These are phyloP conservation scores for Tenthredo scrophulariae DNA, from an alignment of 2,888 invertebrate genomes.

Conservation along the genomic window DNA sequence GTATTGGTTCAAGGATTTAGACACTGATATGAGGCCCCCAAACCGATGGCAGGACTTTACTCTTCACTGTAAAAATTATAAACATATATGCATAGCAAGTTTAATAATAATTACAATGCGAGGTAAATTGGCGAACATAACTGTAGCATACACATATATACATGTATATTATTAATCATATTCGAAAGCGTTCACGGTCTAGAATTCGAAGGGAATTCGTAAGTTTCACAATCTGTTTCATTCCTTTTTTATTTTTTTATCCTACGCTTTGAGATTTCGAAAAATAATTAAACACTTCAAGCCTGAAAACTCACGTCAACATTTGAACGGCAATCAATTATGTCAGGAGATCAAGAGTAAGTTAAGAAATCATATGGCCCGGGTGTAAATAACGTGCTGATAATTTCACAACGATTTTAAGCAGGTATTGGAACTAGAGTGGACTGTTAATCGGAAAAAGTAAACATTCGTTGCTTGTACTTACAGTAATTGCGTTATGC, in stretches of 20 bases:
- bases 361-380: neutral
- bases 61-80: neutral
- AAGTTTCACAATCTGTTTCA: neutral
- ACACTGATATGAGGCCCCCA: neutral
- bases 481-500: neutral
- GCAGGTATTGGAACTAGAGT: neutral
- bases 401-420: constrained; percentile 2
- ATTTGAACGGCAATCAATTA: neutral
- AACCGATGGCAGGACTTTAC: neutral
- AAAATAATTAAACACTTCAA: neutral
- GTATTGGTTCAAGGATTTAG: neutral
- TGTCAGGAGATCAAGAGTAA: neutral
- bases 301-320: neutral
- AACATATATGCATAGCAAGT: neutral
- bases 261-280: neutral
- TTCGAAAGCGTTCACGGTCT: constrained; percentile 64
- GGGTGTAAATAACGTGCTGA: neutral
- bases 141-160: neutral
- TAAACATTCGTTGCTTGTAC: neutral
- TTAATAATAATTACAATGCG: neutral
- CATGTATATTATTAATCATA: neutral
- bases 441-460: neutral
- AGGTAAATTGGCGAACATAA: constrained; percentile 19
- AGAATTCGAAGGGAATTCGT: constrained; percentile 58
- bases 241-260: neutral